A percentile compares a stretch with the other conserved stretches of the same genome.
These are phyloP conservation scores for Euzetes globulus DNA, from an alignment of 2,888 invertebrate species.

Conservation along the genomic window DNA sequence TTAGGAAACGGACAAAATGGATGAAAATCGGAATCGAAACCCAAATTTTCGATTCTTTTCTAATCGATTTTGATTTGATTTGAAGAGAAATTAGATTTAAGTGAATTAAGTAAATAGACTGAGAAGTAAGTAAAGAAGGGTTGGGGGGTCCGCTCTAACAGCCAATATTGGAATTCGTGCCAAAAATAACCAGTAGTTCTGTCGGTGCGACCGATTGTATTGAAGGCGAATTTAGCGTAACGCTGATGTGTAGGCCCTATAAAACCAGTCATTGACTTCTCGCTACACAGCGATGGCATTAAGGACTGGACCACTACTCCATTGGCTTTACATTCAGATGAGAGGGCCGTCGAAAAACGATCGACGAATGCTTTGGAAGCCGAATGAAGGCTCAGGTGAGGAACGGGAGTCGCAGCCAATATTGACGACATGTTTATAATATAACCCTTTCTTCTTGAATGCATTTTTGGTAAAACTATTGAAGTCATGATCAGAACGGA, in stretches of 20 bases:
- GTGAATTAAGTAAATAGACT: not conserved
- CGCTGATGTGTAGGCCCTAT: not conserved
- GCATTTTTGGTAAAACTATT: slow-evolving; percentile 24
- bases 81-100: not conserved
- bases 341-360: slow-evolving; percentile 13
- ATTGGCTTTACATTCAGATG: slow-evolving; percentile 15
- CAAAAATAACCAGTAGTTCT: slow-evolving; percentile 17
- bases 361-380: slow-evolving; percentile 27
- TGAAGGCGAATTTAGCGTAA: not conserved
- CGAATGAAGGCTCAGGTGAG: slow-evolving; percentile 10
- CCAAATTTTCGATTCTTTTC: no score
- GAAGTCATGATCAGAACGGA: slow-evolving; percentile 13
- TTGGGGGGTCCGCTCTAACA: not conserved
- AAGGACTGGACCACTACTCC: slow-evolving; percentile 17
- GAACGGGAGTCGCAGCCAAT: not conserved
- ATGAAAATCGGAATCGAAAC: no score
- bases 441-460: not conserved
- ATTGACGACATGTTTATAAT: slow-evolving; percentile 30
- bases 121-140: not conserved
- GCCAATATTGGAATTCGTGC: slow-evolving; percentile 6
- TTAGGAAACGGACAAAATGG: no score
- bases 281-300: not conserved
- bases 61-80: no score
- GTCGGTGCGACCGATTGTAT: not conserved
- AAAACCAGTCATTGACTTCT: not conserved